Conservation (phyloP, 2,797 vertebrate genomes). For the Labroides dimidiatus region DNA sequence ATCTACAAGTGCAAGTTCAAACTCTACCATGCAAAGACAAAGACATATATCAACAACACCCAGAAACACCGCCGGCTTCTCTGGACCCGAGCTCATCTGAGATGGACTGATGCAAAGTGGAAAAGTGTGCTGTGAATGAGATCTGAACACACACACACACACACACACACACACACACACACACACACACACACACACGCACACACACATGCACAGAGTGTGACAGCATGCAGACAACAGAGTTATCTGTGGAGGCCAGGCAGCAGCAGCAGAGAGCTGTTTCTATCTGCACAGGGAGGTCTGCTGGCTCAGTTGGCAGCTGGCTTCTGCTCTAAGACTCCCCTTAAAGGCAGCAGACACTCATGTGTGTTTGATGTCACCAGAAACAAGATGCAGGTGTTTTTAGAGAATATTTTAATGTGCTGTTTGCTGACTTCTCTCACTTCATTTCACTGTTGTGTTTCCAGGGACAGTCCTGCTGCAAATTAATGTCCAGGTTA, state of each 20-base stretch:
- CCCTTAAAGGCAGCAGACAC: conserved; percentile 67
- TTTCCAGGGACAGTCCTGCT: neutral
- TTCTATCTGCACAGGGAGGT: conserved; percentile 70
- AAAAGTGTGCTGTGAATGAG: too few species aligned
- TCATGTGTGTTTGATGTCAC: conserved; percentile 67
- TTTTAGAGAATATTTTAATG: conserved; percentile 33
- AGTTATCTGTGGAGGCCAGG: conserved; percentile 77
- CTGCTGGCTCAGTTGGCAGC: conserved; percentile 70
- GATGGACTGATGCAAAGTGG: too few species aligned
- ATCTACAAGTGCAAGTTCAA: too few species aligned
- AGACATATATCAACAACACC: too few species aligned
- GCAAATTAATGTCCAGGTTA: neutral
- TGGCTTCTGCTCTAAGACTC: conserved; percentile 57
- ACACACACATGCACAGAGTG: conserved; percentile 28
- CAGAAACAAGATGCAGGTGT: conserved; percentile 72
- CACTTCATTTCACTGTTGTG: neutral
- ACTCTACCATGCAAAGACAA: neutral
- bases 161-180: neutral
- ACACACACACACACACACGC: conserved; percentile 11
- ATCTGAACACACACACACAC: neutral
- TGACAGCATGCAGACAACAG: conserved; percentile 40
- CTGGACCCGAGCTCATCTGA: too few species aligned
- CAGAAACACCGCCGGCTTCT: too few species aligned
- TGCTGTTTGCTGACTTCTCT: conserved; percentile 9
- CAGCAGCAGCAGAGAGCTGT: conserved; percentile 67